These are phyloP conservation scores for Baronia brevicornis DNA, from an alignment of 2,888 invertebrate genomes.

Conservation along the genomic window DNA sequence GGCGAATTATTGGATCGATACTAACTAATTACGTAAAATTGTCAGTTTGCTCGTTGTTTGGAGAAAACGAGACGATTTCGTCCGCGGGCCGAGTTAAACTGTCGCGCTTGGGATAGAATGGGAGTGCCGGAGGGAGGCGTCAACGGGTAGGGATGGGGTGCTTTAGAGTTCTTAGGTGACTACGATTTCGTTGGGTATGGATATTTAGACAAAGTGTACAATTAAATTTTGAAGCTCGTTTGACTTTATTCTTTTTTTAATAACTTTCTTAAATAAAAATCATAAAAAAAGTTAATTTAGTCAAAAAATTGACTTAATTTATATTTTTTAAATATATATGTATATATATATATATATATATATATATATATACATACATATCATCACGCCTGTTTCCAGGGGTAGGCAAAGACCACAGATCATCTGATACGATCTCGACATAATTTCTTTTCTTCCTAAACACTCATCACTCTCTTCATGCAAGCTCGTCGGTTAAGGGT, in stretches of 20 bases:
- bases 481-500: too few species aligned
- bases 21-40: slow-evolving; percentile 41
- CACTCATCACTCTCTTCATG: too few species aligned
- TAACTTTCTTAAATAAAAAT: too few species aligned
- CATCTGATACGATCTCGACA: too few species aligned
- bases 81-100: slow-evolving; percentile 49
- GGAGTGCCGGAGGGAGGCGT: slow-evolving; percentile 21
- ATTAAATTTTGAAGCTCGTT: slow-evolving; percentile 14
- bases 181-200: slow-evolving; percentile 13
- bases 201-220: slow-evolving; percentile 18
- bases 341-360: too few species aligned
- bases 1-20: slow-evolving; percentile 24
- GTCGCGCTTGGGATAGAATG: slow-evolving; percentile 34
- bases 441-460: too few species aligned
- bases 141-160: slow-evolving; percentile 19
- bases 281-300: too few species aligned
- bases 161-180: slow-evolving; percentile 24
- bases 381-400: too few species aligned
- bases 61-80: slow-evolving; percentile 50
- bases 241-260: slow-evolving; percentile 19
- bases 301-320: too few species aligned
- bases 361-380: too few species aligned
- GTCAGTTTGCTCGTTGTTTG: slow-evolving; percentile 38
- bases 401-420: too few species aligned
- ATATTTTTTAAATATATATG: too few species aligned